Base-by-base conservation (phyloP, 2,797 vertebrate species). In the Allobates femoralis region DNA sequence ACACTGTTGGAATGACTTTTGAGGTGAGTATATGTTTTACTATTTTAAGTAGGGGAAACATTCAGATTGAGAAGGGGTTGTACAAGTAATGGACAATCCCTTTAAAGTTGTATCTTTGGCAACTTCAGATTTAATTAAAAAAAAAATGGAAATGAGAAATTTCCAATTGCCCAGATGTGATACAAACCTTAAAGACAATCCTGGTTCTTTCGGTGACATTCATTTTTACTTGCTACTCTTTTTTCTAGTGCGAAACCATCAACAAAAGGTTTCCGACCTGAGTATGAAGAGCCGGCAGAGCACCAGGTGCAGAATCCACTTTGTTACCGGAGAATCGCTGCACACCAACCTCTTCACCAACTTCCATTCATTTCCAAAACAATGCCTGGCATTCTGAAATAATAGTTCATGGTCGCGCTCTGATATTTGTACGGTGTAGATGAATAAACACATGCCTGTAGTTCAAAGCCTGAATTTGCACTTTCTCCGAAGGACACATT, bases 391-490 rank as follows among this genome's bases (percentile, higher is more conserved):
- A 74, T 88, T 88, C 81, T 81, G 58, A 81, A 81, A 81, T 76
- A 67, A 37, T 58, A 66, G 83, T 85, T 88, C 83, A 87, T 77
- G 77, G 69, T 19, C 60, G 37, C 58, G 73, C 78, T 81, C 67
- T 85, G 86, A 81, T 88, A 85, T 85, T 88, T 88, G 78, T 78
- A 69, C 80, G 79, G 34, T 26, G 62, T 85, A 51, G 83, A 34
- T 67, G 50, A 79, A 81, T 69, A 88, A 88, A 88, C 67, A 88
- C 41, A 58, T 80, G 66, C 53, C 76, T 46, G 46, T 62, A 55
- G 67, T 74, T 84, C 46, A 69, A 56, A 58, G 50, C 21, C 55
- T 32, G 83, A 74, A 79, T 84, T 51, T 79, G 8, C 26, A 50
- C 46, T 74, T n/a, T 66, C 51, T 83, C 30, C 14, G 46, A 84